Base-by-base conservation (phyloP, 2,888 invertebrate genomes). In the Zaprionus lineosus region DNA sequence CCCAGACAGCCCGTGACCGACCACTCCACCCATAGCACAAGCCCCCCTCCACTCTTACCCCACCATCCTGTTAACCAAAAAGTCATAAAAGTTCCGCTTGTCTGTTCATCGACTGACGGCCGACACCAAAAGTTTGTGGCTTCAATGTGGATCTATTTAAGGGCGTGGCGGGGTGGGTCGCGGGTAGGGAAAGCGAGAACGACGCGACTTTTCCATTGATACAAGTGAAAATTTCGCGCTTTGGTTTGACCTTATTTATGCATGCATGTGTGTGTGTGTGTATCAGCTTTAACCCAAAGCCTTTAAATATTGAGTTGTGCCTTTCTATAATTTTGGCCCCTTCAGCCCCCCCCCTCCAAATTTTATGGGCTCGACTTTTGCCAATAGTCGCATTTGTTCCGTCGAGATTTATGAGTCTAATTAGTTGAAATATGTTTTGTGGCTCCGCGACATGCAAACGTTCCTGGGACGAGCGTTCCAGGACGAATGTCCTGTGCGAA, bases 81-180 rank as follows among this genome's bases (percentile, higher is more conserved):
- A 48, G 71, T 69, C 72, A 77, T 79, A 77, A 77, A 77, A 61
- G 74, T 79, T 76, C 72, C 52, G 65, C 43, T 56, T 65, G 61
- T 61, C 65, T 64, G 70, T 61, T 72, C 62, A 56, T 78, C 78
- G 58, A 59, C 31, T 43, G 48, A 28, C 41, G 14, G 43, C 14
- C 37, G 31, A 37, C 33, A 47, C 64, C 21, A 44, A 55, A 51
- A 43, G 74, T n/a, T n/a, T 77, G 67, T 77, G 75, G 73, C 63
- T 67, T 77, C 76, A 55, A 40, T 29, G 31, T 44, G 59, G 43
- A 39, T 33, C 47, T 24, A 24, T 12, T 29, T n/a, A n/a, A n/a
- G n/a, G n/a, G n/a, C 8, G 9, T n/a, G 28, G 9, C n/a, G 4
- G 29, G 11, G 8, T 29, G 29, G 4, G 4, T n/a, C 34, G n/a